phyloP scores from a whole-genome alignment of 2,888 invertebrate species.

The Tribolium freemani region DNA sequence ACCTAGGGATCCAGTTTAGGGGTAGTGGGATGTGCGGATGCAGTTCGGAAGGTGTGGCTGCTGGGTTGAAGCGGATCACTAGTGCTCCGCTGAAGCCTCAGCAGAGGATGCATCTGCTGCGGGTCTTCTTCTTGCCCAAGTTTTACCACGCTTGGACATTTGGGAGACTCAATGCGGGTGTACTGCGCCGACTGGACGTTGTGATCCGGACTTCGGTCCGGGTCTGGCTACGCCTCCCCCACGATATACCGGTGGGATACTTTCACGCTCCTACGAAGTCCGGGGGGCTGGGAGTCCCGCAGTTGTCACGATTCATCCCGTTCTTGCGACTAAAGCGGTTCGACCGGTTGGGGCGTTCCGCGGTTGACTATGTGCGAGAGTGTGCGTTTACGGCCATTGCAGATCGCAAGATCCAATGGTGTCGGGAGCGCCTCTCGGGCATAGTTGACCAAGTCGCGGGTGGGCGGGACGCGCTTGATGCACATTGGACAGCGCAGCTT shows the following conservation, averaged over 20 bases:
- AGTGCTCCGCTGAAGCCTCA: constrained; percentile 6
- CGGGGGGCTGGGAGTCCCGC: too few relatives aligned
- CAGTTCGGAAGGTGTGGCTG: background rate
- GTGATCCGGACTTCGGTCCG: too few relatives aligned
- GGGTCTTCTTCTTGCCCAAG: background rate
- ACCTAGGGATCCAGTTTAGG: background rate
- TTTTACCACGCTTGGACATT: constrained; percentile 6
- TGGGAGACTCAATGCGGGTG: too few relatives aligned
- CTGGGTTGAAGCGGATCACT: background rate
- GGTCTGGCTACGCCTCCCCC: too few relatives aligned
- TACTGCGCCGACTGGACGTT: too few relatives aligned
- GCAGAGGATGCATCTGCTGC: constrained; percentile 1
- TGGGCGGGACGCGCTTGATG: background rate
- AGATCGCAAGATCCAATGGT: background rate
- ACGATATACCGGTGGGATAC: too few relatives aligned
- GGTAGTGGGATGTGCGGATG: background rate
- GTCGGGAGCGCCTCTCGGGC: background rate
- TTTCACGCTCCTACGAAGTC: too few relatives aligned
- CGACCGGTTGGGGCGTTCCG: background rate
- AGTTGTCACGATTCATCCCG: background rate
- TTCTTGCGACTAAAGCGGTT: background rate
- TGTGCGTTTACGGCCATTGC: background rate
- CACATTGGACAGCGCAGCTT: background rate
- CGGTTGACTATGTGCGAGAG: background rate
- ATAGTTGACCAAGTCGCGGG: background rate